These are phyloP conservation scores for Zoanthus gigantus DNA, from an alignment of 92 coral and sea anemone genomes.

Conservation along the genomic window DNA sequence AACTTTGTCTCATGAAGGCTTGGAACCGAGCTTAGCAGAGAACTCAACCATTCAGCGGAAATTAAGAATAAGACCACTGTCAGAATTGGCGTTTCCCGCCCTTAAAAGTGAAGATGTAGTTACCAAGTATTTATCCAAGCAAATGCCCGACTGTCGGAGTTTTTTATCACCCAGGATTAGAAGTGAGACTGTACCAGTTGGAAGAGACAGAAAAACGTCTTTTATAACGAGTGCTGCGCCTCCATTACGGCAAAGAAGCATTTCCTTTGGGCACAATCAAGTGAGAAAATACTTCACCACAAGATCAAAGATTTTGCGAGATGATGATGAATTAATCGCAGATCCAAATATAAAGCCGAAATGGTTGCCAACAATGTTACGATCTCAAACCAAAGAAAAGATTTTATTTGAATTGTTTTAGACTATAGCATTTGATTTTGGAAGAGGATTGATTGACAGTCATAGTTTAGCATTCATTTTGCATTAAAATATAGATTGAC, in stretches of 20 bases:
- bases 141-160: conserved; percentile 3
- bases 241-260: neutral
- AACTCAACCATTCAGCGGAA: neutral
- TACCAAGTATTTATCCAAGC: neutral
- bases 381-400: conserved; percentile 21
- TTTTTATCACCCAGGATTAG: neutral
- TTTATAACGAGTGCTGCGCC: neutral
- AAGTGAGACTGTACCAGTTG: neutral
- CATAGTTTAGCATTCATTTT: neutral
- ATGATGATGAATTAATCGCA: conserved; percentile 29
- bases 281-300: neutral
- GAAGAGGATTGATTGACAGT: too few relatives aligned
- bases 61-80: neutral
- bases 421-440: neutral
- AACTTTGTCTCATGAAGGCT: neutral
- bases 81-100: conserved; percentile 37
- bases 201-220: neutral
- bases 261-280: neutral
- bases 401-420: neutral
- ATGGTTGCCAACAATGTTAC: conserved; percentile 34
- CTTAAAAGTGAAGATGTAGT: neutral
- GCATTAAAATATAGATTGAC: neutral
- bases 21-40: neutral
- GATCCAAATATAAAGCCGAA: conserved; percentile 35
- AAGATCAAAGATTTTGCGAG: conserved; percentile 31